These are phyloP conservation scores for Cossypha polioptera DNA, from an alignment of 2,797 vertebrate genomes.

Conservation along the genomic window DNA sequence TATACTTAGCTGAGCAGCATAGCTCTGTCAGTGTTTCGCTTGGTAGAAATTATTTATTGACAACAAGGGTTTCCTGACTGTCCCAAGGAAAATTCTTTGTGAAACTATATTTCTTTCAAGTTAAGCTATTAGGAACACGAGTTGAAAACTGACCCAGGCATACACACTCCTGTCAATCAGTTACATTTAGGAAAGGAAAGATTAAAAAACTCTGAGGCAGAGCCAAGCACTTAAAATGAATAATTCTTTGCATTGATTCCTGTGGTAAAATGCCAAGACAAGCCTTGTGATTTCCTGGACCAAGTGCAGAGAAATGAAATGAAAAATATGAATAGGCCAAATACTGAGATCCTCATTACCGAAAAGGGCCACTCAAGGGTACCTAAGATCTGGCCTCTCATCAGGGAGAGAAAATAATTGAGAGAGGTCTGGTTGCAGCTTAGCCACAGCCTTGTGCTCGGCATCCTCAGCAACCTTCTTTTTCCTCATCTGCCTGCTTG, in stretches of 20 bases:
- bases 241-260: background rate
- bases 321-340: constrained; percentile 1
- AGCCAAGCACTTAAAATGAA: background rate
- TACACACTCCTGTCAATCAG: background rate
- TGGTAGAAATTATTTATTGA: constrained; percentile 40
- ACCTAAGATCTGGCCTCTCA: background rate
- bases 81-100: constrained; percentile 14
- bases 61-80: background rate
- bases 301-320: constrained; percentile 9
- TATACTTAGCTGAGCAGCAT: background rate
- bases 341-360: constrained; percentile 6
- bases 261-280: constrained; percentile 3
- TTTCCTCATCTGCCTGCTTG: background rate
- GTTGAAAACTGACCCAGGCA: background rate
- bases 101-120: background rate
- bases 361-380: background rate
- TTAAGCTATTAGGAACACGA: background rate
- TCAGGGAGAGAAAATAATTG: background rate
- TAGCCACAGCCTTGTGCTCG: background rate
- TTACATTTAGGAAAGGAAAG: constrained; percentile 1
- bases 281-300: background rate
- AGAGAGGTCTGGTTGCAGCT: background rate
- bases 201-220: background rate
- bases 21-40: constrained; percentile 30
- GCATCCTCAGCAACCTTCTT: background rate